A percentile compares a stretch with the other conserved stretches of the same genome.
Conservation (phyloP, 1,140 invertebrate genomes). For the Oppia nitens region DNA sequence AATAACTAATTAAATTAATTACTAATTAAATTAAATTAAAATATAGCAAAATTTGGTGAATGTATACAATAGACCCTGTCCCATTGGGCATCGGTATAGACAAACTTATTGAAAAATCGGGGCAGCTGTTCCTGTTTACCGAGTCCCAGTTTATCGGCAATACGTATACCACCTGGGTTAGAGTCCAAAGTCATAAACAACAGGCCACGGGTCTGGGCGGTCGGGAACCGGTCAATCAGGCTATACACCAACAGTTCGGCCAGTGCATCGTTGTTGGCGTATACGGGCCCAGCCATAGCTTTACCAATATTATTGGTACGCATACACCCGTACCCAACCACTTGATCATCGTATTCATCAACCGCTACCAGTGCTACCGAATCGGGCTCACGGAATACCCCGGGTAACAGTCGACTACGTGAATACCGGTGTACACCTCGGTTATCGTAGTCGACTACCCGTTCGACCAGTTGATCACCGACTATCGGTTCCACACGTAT, state of each 20-base stretch:
- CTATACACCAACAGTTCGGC: slow-evolving; percentile 19
- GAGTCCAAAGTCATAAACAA: slow-evolving; percentile 19
- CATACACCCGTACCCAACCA: slow-evolving; percentile 21
- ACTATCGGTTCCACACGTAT: slow-evolving; percentile 5
- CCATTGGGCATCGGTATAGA: slow-evolving; percentile 17
- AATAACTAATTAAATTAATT: no score
- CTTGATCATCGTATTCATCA: slow-evolving; percentile 4
- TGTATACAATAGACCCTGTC: slow-evolving; percentile 20
- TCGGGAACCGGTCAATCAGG: slow-evolving; percentile 15
- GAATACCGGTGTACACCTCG: slow-evolving; percentile 11
- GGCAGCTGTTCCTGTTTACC: slow-evolving; percentile 17
- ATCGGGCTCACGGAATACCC: slow-evolving; percentile 14
- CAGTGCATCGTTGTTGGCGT: slow-evolving; percentile 19
- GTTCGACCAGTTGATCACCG: not conserved
- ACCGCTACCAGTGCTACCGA: slow-evolving; percentile 17
- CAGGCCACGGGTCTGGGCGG: slow-evolving; percentile 14
- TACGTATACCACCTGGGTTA: slow-evolving; percentile 16
- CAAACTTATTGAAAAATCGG: slow-evolving; percentile 17
- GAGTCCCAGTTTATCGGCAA: slow-evolving; percentile 19
- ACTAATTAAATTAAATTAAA: no score
- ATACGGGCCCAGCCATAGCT: slow-evolving; percentile 21
- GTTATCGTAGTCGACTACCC: slow-evolving; percentile 17
- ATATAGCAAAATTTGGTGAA: slow-evolving; percentile 23
- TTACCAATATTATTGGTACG: slow-evolving; percentile 15
- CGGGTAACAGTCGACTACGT: slow-evolving; percentile 11